Evolutionary conservation across 2,888 invertebrate genomes (phyloP), one percentile per base, ranked within the genome.

Genomic region (Sphinx pinastri): DNA sequence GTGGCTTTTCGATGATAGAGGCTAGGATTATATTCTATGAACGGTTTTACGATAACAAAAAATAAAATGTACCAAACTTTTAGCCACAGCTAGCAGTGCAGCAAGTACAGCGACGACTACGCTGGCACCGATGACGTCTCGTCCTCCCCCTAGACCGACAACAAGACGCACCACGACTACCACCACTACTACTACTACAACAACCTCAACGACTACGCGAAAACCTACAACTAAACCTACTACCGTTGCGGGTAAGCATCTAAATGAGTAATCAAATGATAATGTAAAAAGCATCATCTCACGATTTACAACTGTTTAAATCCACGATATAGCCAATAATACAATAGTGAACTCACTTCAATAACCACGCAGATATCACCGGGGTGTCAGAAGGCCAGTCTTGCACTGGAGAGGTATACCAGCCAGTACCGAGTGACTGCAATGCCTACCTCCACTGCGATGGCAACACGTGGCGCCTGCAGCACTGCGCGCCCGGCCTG

Each of bases 401-500:
- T 0, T 93, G 93, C 76, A 75, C 73, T 1, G 84, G 88, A 0
- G 86, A 90, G 70, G 88, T 94, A 14, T 95, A 95, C 78, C 87
- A 90, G 51, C 88, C 96, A 0, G 96, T 97, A 74, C 88, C 95
- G 0, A 88, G 88, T 2, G 96, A 97, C 81, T 98, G 98, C 81
- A 96, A 95, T 76, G 95, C 96, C 0, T 98, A 97, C 84, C 95
- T 96, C 73, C 95, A 96, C 72, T 98, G 98, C 81, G 95, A 97
- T 38, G 95, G 96, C 14, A 96, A 96, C 3, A 95, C 95, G 71
- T 89, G 96, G 83, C 95, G 92, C 4, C 95, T 95, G 74, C 97
- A 97, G 79, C 95, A 95, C 74, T 98, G 98, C 82, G 96, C 97
- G 0, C 96, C 96, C 0, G 97, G 97, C 11, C 88, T 98, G n/a